phyloP scores from a whole-genome alignment of 53 echinoderm and acorn worm genomes.

The Apostichopus leukothele region DNA sequence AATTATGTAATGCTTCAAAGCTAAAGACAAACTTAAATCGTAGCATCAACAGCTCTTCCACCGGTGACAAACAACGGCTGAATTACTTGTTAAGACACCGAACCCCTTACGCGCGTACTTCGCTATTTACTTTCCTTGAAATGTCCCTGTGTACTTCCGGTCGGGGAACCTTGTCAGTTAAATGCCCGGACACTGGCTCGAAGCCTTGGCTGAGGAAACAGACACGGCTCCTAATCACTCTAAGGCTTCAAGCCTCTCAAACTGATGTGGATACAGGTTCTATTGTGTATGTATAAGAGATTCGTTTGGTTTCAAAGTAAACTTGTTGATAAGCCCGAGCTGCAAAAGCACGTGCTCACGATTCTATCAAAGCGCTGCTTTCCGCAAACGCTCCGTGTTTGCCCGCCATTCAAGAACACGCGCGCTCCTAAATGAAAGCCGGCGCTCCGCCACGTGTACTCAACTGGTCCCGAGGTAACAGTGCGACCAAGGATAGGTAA shows the following conservation, averaged over 20 bases:
- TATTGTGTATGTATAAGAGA: conserved; percentile 7
- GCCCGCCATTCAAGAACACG: conserved; percentile 41
- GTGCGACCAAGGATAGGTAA: neutral
- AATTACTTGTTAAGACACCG: neutral
- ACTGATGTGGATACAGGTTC: conserved; percentile 16
- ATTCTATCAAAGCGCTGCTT: neutral
- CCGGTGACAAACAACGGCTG: no score
- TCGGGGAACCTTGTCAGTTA: neutral
- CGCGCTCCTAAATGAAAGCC: conserved; percentile 38
- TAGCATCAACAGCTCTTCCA: conserved; percentile 10
- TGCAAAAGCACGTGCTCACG: conserved; percentile 28
- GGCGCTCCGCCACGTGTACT: conserved; percentile 17
- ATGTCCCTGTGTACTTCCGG: neutral
- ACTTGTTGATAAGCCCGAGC: conserved; percentile 36
- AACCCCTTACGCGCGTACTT: neutral
- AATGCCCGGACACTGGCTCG: neutral
- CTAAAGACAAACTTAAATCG: conserved; percentile 12
- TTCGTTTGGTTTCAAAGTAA: conserved; percentile 33
- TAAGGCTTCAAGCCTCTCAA: neutral
- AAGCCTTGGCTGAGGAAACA: neutral
- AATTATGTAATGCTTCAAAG: conserved; percentile 12
- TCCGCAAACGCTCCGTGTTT: conserved; percentile 37
- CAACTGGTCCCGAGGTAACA: conserved; percentile 22
- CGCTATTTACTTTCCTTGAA: conserved; percentile 1
- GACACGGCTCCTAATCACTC: neutral